Base-by-base conservation (phyloP, 1,140 invertebrate species). In the Ceratosolen fusciceps region DNA sequence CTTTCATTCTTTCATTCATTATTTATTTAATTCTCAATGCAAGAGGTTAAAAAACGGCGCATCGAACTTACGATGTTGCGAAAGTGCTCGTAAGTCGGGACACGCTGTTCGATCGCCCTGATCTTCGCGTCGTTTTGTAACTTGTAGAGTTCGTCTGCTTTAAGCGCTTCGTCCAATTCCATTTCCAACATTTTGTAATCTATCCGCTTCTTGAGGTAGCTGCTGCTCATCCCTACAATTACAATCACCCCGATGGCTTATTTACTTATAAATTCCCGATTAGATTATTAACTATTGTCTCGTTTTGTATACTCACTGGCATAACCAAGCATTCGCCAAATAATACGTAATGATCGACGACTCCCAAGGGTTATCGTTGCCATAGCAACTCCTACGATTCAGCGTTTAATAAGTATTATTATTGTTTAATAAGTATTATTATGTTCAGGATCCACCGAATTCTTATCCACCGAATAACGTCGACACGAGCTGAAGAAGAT, bases 81-180 rank as follows among this genome's bases (percentile, higher is more conserved):
- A 79, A 93, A 93, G 81, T 93, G 90, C 62, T 93, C 92, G 77
- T 93, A 93, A 34, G 85, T 90, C 12, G 89, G 87, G 74, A 92
- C 90, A 43, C 90, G 88, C 80, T 90, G 91, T 68, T 91, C 89
- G 0, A 92, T 87, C 0, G 93, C 93, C 75, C 92, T 85, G 19
- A 93, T 83, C 85, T 93, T 93, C 34, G 93, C 92, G 83, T 92
- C 91, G 80, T 93, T 93, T 82, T 91, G 89, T 72, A 93, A 82
- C 85, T 90, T 88, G 77, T 93, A 92, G 12, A 92, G 83, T 85
- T 92, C 89, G 70, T 92, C 92, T 2, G 86, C 84, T 47, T 85
- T 83, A 19, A 92, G 77, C 43, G 88, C 87, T 14, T 87, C 82
- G 21, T 90, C 80, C 21, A 92, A 85, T 65, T 91, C 87, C 76